These are phyloP conservation scores for Galbula dea DNA, from an alignment of 2,113 vertebrate species.

Conservation along the genomic window DNA sequence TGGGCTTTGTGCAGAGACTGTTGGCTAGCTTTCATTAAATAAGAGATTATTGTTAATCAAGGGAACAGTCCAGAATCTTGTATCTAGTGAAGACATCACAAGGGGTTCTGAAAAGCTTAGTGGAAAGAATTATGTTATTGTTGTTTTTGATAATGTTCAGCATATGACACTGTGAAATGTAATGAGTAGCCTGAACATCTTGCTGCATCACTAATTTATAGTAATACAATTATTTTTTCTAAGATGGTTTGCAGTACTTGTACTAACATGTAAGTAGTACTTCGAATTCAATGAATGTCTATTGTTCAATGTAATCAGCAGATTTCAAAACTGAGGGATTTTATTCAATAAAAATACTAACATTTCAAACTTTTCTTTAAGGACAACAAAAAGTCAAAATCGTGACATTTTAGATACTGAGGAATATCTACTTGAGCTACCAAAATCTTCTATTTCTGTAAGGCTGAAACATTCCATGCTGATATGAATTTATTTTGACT, in stretches of 20 bases:
- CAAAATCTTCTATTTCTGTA: background rate
- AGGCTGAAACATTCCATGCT: background rate
- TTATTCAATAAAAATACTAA: background rate
- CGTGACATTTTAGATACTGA: background rate
- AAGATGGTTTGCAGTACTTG: background rate
- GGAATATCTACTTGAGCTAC: background rate
- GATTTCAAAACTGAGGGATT: background rate
- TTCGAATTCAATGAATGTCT: background rate
- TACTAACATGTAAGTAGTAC: background rate
- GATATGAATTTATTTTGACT: background rate
- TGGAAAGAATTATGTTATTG: background rate
- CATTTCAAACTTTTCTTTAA: background rate
- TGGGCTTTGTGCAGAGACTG: background rate
- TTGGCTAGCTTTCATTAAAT: background rate
- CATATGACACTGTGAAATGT: background rate
- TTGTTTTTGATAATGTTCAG: background rate
- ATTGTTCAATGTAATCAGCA: background rate
- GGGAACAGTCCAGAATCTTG: background rate
- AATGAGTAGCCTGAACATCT: background rate
- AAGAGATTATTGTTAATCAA: background rate
- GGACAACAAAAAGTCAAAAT: background rate
- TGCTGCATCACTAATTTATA: slow-evolving; percentile 26
- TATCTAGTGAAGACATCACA: background rate
- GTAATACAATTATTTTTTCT: background rate
- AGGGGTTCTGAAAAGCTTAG: background rate